Base-by-base conservation (phyloP, 2,888 invertebrate genomes). In the Petrophora chlorosata region DNA sequence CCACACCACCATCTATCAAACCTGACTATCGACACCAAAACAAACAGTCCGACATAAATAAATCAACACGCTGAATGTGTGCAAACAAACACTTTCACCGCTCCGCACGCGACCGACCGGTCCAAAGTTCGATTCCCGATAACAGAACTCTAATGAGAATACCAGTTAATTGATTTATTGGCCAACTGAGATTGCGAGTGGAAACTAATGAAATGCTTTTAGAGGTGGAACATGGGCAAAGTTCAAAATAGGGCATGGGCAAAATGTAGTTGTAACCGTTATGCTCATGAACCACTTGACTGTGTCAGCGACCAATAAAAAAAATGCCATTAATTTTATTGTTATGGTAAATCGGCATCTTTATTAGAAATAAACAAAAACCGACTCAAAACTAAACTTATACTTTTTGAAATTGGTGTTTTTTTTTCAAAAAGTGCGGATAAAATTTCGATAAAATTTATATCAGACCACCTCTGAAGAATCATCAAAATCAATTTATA, bases 71-170 rank as follows among this genome's bases (percentile, higher is more conserved):
- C 42, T 35, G 35, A 75, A 64, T 67, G 70, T 72, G 73, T 75
- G 67, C 76, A 67, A 70, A 70, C 67, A 69, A 77, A 79, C 82
- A 85, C 86, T 87, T 87, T 87, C 87, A 69, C 85, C 72, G 53
- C 51, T 68, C 70, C 16, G 79, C 81, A 77, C 60, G 57, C 55
- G 55, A 57, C 58, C 70, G 74, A 77, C 83, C 79, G 82, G 84
- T 79, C 78, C 71, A 58, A 58, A 70, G 86, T 87, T 87, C 83
- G 82, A 82, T 81, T 79, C 85, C 82, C 74, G 86, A 87, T 87
- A 87, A 81, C 81, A 76, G 74, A 69, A 70, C 72, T 79, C 61
- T 85, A 86, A 86, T 86, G 85, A 86, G 85, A 79, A 82, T 81
- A 76, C 78, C 59, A 70, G 76, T 73, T 79, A 83, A 81, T 85